Conservation (phyloP, 2,888 invertebrate species). For the Drosophila ezoana region DNA sequence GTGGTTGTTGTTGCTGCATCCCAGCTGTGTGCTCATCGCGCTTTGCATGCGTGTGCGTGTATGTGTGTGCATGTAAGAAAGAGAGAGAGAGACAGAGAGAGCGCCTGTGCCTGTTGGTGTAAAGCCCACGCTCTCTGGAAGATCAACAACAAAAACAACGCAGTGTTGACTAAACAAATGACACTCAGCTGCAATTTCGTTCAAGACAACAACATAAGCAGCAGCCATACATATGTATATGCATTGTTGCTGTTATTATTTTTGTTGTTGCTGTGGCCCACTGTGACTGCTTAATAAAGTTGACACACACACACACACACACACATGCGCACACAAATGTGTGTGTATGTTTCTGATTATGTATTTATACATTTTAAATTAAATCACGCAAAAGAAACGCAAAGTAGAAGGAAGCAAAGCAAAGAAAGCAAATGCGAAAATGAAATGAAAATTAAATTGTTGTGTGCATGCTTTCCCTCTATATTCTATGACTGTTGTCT, state of each 20-base stretch:
- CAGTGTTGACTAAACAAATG: slow-evolving; percentile 46
- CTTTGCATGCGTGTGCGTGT: slow-evolving; percentile 8
- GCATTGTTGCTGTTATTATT: slow-evolving; percentile 13
- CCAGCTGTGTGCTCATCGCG: slow-evolving; percentile 47
- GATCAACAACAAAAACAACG: slow-evolving; percentile 58
- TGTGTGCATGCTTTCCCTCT: slow-evolving; percentile 17
- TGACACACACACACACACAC: slow-evolving; percentile 6
- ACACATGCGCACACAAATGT: not conserved
- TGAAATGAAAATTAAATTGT: slow-evolving; percentile 46
- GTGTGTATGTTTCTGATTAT: slow-evolving; percentile 7
- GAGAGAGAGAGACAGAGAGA: slow-evolving; percentile 1
- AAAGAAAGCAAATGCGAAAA: slow-evolving; percentile 36
- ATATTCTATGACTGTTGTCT: slow-evolving; percentile 35
- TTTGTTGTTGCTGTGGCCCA: slow-evolving; percentile 5
- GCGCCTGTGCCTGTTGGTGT: slow-evolving; percentile 18
- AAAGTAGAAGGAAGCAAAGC: slow-evolving; percentile 7
- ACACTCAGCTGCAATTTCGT: slow-evolving; percentile 68
- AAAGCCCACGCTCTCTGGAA: slow-evolving; percentile 64
- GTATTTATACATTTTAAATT: slow-evolving; percentile 33
- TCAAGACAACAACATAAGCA: slow-evolving; percentile 20
- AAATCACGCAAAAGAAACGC: slow-evolving; percentile 6
- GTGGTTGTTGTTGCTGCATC: slow-evolving; percentile 45
- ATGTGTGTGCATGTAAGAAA: slow-evolving; percentile 5
- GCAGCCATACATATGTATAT: slow-evolving; percentile 12
- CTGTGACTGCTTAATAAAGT: slow-evolving; percentile 13